A percentile compares a stretch with the other conserved stretches of the same genome.
Conservation (phyloP, 2,888 invertebrate genomes). For the Orchesellides sinensis region DNA sequence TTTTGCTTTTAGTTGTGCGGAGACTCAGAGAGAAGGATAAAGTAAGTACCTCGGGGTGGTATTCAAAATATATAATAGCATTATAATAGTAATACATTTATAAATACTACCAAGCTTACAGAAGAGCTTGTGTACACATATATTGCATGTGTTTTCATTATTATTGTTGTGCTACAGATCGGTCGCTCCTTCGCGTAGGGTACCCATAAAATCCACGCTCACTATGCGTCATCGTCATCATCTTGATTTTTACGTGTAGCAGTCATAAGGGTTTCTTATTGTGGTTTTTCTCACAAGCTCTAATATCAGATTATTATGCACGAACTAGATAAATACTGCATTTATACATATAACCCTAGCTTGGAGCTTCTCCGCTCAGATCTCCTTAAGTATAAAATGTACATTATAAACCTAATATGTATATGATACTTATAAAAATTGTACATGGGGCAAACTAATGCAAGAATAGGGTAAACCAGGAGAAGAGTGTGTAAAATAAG, state of each 20-base stretch:
- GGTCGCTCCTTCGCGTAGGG: not conserved
- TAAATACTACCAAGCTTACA: not conserved
- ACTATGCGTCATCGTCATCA: slow-evolving; percentile 50
- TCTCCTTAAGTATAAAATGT: too few species aligned
- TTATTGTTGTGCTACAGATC: not conserved
- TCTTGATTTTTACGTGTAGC: too few species aligned
- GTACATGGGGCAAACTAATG: not conserved
- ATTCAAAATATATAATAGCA: not conserved
- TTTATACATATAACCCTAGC: not conserved
- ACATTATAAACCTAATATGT: too few species aligned
- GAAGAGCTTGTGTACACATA: too few species aligned
- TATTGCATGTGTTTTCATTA: not conserved
- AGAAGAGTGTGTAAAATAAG: slow-evolving; percentile 14
- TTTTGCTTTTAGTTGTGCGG: too few species aligned
- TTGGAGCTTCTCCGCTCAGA: not conserved
- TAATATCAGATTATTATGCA: not conserved
- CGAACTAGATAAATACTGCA: not conserved
- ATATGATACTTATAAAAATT: not conserved
- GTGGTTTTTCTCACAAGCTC: slow-evolving; percentile 8
- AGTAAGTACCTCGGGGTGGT: not conserved
- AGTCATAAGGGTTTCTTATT: not conserved
- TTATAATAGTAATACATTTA: not conserved
- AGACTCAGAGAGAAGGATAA: too few species aligned
- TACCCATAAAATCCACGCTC: not conserved
- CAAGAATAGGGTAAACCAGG: not conserved